A percentile compares a stretch with the other conserved stretches of the same genome.
Evolutionary conservation across 2,888 invertebrate species (phyloP).

Genomic region (Tetrapedia diversipes): DNA sequence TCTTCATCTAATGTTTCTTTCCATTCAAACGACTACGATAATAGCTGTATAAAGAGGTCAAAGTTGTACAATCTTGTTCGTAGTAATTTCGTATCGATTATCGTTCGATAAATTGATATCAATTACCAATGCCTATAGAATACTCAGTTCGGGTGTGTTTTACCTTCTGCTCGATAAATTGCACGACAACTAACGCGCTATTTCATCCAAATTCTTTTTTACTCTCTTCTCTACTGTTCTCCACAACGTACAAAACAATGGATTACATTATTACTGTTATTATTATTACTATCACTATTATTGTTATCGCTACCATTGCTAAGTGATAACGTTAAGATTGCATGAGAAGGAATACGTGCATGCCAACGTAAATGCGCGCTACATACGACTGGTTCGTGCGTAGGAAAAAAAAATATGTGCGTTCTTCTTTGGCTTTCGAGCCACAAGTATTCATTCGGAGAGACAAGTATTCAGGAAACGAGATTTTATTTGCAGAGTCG

Average conservation of each 20-base stretch:
- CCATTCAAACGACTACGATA: not conserved
- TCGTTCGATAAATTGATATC: slow-evolving; percentile 30
- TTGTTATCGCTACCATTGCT: not conserved
- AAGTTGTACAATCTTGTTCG: slow-evolving; percentile 27
- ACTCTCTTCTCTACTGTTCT: slow-evolving; percentile 33
- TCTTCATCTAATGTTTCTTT: slow-evolving; percentile 19
- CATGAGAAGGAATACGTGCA: slow-evolving; percentile 27
- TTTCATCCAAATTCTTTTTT: slow-evolving; percentile 13
- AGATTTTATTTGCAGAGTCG: slow-evolving; percentile 38
- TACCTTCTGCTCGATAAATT: slow-evolving; percentile 20
- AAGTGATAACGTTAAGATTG: slow-evolving; percentile 8
- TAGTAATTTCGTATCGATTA: slow-evolving; percentile 25
- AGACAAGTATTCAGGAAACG: slow-evolving; percentile 38
- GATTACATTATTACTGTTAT: slow-evolving; percentile 1
- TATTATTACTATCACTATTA: not conserved
- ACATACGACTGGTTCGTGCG: slow-evolving; percentile 50
- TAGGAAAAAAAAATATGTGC: not conserved
- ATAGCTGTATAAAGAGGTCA: slow-evolving; percentile 15
- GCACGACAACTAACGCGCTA: slow-evolving; percentile 1
- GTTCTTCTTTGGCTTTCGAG: not conserved
- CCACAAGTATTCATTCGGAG: not conserved
- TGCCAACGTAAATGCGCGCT: not conserved
- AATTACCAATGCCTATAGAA: slow-evolving; percentile 16
- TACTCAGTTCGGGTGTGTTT: slow-evolving; percentile 8
- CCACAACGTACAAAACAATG: slow-evolving; percentile 21